These are phyloP conservation scores for Euphydryas editha DNA, from an alignment of 2,888 invertebrate genomes.

Conservation along the genomic window DNA sequence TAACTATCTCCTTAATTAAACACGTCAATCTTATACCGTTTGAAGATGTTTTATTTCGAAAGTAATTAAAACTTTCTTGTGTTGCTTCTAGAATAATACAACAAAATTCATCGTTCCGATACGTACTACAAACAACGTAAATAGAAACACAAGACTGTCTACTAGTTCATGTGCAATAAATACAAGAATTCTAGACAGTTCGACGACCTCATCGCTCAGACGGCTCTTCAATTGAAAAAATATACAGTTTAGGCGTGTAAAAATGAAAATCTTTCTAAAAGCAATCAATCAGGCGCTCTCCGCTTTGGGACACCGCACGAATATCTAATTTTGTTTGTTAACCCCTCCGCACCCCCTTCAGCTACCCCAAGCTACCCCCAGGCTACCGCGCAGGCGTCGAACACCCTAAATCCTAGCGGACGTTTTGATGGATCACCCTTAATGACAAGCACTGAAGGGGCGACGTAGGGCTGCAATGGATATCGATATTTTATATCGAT, in stretches of 20 bases:
- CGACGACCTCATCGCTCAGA: slow-evolving; percentile 30
- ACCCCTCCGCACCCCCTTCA: slow-evolving; percentile 47
- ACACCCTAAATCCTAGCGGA: slow-evolving; percentile 81
- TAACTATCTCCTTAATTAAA: slow-evolving; percentile 23
- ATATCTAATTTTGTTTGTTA: slow-evolving; percentile 82
- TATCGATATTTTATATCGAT: slow-evolving; percentile 39
- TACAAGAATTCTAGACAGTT: slow-evolving; percentile 13
- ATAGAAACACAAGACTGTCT: neutral
- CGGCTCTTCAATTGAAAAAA: slow-evolving; percentile 22
- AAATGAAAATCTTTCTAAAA: slow-evolving; percentile 60
- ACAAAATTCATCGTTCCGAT: neutral
- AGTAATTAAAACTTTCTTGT: neutral
- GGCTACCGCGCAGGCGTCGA: slow-evolving; percentile 70
- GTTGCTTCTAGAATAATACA: neutral
- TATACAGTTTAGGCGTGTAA: slow-evolving; percentile 36
- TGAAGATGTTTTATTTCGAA: neutral
- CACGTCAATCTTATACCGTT: neutral
- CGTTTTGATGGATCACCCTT: slow-evolving; percentile 84
- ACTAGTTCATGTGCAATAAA: neutral
- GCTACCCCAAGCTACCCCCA: slow-evolving; percentile 43
- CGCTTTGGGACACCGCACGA: slow-evolving; percentile 80
- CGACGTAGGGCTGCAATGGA: slow-evolving; percentile 55
- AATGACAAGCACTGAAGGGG: slow-evolving; percentile 81
- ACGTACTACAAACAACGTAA: neutral
- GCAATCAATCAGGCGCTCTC: slow-evolving; percentile 80